Conservation (phyloP, 2,888 invertebrate species). For the Campaea margaritaria region DNA sequence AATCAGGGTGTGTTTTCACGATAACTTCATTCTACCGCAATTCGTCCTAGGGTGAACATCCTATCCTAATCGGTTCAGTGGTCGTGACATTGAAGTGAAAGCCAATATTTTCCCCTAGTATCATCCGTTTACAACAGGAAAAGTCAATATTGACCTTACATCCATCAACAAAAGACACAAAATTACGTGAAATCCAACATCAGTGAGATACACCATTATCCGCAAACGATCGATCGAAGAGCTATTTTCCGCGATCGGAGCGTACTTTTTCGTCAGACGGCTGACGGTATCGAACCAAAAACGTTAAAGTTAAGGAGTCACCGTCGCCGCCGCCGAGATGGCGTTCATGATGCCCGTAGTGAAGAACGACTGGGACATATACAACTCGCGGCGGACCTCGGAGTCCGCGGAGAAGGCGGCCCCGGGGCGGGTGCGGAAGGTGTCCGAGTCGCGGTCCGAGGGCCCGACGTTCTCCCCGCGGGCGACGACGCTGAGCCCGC, state of each 20-base stretch:
- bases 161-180: slow-evolving; percentile 45
- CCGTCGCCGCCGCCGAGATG: slow-evolving; percentile 86
- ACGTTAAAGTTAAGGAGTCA: slow-evolving; percentile 76
- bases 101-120: slow-evolving; percentile 55
- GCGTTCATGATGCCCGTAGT: slow-evolving; percentile 98
- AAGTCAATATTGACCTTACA: slow-evolving; percentile 48
- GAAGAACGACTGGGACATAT: slow-evolving; percentile 97
- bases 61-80: slow-evolving; percentile 63
- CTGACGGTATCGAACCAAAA: slow-evolving; percentile 67
- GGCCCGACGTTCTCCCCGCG: slow-evolving; percentile 84
- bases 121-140: slow-evolving; percentile 46
- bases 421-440: slow-evolving; percentile 86
- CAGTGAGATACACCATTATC: slow-evolving; percentile 43
- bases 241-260: slow-evolving; percentile 58
- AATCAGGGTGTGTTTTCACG: slow-evolving; percentile 82
- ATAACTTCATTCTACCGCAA: slow-evolving; percentile 82
- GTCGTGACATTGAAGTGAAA: slow-evolving; percentile 80
- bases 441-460: slow-evolving; percentile 91
- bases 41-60: slow-evolving; percentile 81
- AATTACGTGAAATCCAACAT: slow-evolving; percentile 48
- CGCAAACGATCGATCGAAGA: slow-evolving; percentile 47
- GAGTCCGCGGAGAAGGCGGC: slow-evolving; percentile 85
- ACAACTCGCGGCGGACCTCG: slow-evolving; percentile 92
- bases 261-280: slow-evolving; percentile 52
- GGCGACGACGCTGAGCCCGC: slow-evolving; percentile 81